Conservation (phyloP, 1,140 invertebrate species). For the Cataglyphis hispanica region DNA sequence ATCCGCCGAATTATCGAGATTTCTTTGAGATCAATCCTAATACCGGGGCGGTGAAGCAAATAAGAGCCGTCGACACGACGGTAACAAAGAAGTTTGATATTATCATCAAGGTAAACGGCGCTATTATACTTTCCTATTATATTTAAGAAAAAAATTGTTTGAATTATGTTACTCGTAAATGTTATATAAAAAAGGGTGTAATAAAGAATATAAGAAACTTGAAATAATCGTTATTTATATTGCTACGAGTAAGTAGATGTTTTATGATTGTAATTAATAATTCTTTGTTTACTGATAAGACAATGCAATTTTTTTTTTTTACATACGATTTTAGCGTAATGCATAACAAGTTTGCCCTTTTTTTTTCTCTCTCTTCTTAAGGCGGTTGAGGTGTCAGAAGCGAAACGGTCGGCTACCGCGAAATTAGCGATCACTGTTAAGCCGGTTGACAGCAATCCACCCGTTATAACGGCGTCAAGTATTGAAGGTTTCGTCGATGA, state of each 20-base stretch:
- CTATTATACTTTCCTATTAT: not conserved
- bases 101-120: constrained; percentile 89
- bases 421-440: constrained; percentile 93
- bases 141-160: not conserved
- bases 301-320: not conserved
- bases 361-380: constrained; percentile 74
- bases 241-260: not conserved
- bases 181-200: not conserved
- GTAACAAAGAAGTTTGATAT: constrained; percentile 91
- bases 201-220: not conserved
- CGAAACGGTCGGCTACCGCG: constrained; percentile 92
- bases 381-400: constrained; percentile 94
- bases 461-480: constrained; percentile 90
- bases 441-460: constrained; percentile 94
- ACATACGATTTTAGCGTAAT: not conserved
- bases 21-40: constrained; percentile 94
- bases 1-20: constrained; percentile 91
- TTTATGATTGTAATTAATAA: not conserved
- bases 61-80: constrained; percentile 92
- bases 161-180: not conserved
- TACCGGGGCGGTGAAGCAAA: constrained; percentile 93
- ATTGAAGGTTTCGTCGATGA: constrained; percentile 94
- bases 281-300: not conserved
- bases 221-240: not conserved
- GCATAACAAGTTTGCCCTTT: not conserved